phyloP scores from a whole-genome alignment of 2,113 vertebrate species.

The Circaetus gallicus region DNA sequence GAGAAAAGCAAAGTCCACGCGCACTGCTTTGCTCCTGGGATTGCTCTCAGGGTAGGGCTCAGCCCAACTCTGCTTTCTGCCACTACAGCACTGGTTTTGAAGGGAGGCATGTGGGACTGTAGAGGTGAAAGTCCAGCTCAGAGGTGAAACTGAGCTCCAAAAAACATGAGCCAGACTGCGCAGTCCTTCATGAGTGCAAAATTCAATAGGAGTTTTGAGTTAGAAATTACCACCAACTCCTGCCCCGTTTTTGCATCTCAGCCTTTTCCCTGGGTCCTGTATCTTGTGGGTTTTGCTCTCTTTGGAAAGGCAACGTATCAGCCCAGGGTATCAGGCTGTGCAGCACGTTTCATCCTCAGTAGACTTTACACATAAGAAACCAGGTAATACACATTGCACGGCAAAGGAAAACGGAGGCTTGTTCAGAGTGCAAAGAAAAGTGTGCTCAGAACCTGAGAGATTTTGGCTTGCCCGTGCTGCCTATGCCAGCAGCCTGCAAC shows the following conservation, averaged over 20 bases:
- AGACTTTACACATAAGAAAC: neutral
- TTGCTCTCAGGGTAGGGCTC: neutral
- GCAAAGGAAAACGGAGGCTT: neutral
- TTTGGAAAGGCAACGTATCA: neutral
- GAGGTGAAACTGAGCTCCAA: neutral
- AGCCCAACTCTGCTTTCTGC: neutral
- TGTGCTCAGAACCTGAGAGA: neutral
- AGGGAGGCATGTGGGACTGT: neutral
- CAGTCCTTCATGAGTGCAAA: neutral
- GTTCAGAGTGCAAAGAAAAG: neutral
- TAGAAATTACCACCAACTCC: neutral
- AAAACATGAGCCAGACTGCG: neutral
- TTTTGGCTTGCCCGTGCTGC: neutral
- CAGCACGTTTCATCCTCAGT: neutral
- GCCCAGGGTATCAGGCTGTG: no score
- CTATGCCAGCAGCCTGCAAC: fast-evolving
- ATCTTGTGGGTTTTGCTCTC: neutral
- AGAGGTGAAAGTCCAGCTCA: neutral
- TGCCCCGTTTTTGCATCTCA: neutral
- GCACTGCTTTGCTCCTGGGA: neutral
- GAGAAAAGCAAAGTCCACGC: neutral
- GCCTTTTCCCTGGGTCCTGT: neutral
- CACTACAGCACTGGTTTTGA: neutral
- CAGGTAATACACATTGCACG: neutral
- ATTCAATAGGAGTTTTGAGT: neutral